A percentile compares a stretch with the other conserved stretches of the same genome.
Evolutionary conservation across 2,113 vertebrate species (phyloP).

Genomic region (Glaucomys volans): DNA sequence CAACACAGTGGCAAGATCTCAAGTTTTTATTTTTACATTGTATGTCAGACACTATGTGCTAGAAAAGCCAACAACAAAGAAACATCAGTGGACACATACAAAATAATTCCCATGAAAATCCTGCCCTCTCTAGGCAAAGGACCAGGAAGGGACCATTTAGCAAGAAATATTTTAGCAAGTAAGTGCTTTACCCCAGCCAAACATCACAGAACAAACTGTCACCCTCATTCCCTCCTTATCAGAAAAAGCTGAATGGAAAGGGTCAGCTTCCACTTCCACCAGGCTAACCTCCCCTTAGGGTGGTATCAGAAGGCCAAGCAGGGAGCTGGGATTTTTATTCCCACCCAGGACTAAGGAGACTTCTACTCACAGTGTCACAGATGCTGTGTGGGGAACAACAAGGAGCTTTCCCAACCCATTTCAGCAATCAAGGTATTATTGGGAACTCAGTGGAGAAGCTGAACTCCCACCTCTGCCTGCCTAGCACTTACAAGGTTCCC

Average conservation of each 20-base stretch:
- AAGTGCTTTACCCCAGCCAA: neutral
- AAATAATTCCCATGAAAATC: neutral
- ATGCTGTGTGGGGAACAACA: neutral
- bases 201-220: neutral
- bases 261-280: neutral
- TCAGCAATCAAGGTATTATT: neutral
- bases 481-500: neutral
- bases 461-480: neutral
- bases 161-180: neutral
- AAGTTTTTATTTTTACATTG: neutral
- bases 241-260: neutral
- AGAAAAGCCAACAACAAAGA: neutral
- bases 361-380: neutral
- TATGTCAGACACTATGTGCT: neutral
- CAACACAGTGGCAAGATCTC: too few relatives aligned
- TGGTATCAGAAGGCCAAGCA: neutral
- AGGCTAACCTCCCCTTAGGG: neutral
- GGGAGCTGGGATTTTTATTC: neutral
- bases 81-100: neutral
- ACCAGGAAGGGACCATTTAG: neutral
- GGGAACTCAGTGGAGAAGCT: neutral
- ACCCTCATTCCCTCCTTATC: neutral
- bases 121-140: neutral
- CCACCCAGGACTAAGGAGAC: neutral
- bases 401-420: too few relatives aligned